Conservation (phyloP, 23 tunicate species). For the Halocynthia aurantium region DNA sequence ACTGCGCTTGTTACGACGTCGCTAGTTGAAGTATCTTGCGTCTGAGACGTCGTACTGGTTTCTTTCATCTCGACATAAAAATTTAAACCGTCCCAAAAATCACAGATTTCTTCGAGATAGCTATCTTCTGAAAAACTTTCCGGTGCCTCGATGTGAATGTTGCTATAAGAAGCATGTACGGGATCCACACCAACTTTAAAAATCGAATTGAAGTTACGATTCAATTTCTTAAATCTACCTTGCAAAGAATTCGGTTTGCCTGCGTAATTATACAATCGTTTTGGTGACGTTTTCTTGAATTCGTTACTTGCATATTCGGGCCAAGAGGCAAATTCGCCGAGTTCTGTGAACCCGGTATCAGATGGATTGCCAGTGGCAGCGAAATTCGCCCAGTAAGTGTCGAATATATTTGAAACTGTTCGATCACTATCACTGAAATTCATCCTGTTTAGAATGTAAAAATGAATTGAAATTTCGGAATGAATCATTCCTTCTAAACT, state of each 20-base stretch:
- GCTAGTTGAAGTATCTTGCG: not conserved
- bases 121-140: not conserved
- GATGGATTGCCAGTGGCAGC: slow-evolving; percentile 20
- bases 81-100: slow-evolving; percentile 56
- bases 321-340: slow-evolving; percentile 5
- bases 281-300: too few relatives aligned
- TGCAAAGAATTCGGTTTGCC: too few relatives aligned
- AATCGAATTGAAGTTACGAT: too few relatives aligned
- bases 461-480: too few relatives aligned
- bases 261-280: too few relatives aligned
- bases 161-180: too few relatives aligned
- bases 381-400: slow-evolving; percentile 23
- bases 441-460: too few relatives aligned
- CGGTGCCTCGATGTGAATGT: too few relatives aligned
- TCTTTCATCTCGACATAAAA: slow-evolving; percentile 27
- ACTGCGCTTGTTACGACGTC: not conserved
- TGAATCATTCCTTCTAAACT: too few relatives aligned
- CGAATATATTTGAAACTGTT: slow-evolving; percentile 6
- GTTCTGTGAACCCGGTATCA: not conserved
- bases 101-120: slow-evolving; percentile 38
- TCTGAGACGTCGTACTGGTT: not conserved
- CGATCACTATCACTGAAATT: slow-evolving; percentile 6
- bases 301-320: not conserved
- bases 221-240: too few relatives aligned
- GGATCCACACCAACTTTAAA: too few relatives aligned